A percentile compares a stretch with the other conserved stretches of the same genome.
These are phyloP conservation scores for Lithosia quadra DNA, from an alignment of 2,888 invertebrate species.

Conservation along the genomic window DNA sequence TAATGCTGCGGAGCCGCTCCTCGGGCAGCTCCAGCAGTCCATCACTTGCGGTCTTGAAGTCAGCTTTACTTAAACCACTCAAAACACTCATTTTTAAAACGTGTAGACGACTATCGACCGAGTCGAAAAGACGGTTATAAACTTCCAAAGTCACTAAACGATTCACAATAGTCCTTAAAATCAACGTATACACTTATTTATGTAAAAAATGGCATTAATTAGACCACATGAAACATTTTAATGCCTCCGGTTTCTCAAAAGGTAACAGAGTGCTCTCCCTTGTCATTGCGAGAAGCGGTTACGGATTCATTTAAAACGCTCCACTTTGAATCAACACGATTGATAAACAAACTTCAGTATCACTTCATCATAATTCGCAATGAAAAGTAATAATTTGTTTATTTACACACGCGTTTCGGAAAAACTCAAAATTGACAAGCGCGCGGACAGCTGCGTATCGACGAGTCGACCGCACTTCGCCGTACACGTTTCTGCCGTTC, in stretches of 20 bases:
- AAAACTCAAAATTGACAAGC: conserved; percentile 82
- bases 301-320: conserved; percentile 79
- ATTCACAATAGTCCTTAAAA: conserved; percentile 83
- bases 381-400: conserved; percentile 84
- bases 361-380: conserved; percentile 80
- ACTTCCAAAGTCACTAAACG: conserved; percentile 78
- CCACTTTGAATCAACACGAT: conserved; percentile 79
- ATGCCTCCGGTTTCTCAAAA: conserved; percentile 86
- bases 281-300: conserved; percentile 87
- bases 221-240: conserved; percentile 85
- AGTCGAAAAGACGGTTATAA: conserved; percentile 73
- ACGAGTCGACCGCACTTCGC: conserved; percentile 87
- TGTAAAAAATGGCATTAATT: conserved; percentile 77
- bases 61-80: conserved; percentile 85
- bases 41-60: conserved; percentile 88
- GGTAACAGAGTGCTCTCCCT: conserved; percentile 85
- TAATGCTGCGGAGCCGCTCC: conserved; percentile 89
- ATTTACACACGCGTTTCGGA: conserved; percentile 85
- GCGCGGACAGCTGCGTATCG: conserved; percentile 85
- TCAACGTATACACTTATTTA: conserved; percentile 84
- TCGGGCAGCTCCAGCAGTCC: conserved; percentile 91
- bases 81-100: conserved; percentile 85
- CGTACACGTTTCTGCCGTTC: conserved; percentile 85
- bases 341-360: conserved; percentile 81
- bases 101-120: conserved; percentile 82